Percentiles rank a stretch among this genome's conserved stretches.
Evolutionary conservation across 1,140 invertebrate species (phyloP).

Genomic region (Papilio aristodemus): DNA sequence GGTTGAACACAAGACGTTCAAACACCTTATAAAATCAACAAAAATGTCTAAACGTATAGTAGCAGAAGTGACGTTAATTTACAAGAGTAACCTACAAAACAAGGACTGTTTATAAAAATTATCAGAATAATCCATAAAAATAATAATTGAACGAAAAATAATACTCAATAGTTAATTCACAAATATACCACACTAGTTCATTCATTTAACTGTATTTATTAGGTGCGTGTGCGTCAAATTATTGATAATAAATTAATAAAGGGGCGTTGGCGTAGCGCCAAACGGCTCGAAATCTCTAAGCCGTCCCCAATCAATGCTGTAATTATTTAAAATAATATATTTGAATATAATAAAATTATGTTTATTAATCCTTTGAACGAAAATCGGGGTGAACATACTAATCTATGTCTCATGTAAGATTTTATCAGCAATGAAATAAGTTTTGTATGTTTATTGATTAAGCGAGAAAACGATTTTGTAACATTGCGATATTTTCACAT

Average conservation of each 20-base stretch:
- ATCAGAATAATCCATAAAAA: too few relatives aligned
- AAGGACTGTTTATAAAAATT: too few relatives aligned
- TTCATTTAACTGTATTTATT: not conserved
- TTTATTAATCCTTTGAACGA: constrained; percentile 18
- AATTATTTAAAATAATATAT: constrained; percentile 8
- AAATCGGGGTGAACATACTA: not conserved
- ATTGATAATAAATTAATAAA: constrained; percentile 20
- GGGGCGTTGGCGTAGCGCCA: constrained; percentile 1
- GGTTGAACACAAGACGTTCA: too few relatives aligned
- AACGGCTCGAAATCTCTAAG: not conserved
- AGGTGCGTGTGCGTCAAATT: not conserved
- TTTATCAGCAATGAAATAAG: constrained; percentile 10
- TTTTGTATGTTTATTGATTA: not conserved
- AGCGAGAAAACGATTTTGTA: constrained; percentile 7
- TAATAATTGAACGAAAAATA: too few relatives aligned
- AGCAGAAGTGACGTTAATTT: too few relatives aligned
- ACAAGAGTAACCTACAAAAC: too few relatives aligned
- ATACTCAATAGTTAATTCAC: too few relatives aligned
- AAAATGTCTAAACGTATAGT: too few relatives aligned
- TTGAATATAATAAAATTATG: constrained; percentile 12
- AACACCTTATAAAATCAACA: too few relatives aligned
- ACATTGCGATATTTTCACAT: not conserved
- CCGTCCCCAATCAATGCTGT: constrained; percentile 4
- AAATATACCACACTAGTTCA: not conserved
- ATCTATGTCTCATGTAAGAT: not conserved